A percentile compares a stretch with the other conserved stretches of the same genome.
Conservation (phyloP, 2,888 invertebrate species). For the Tipula unca region DNA sequence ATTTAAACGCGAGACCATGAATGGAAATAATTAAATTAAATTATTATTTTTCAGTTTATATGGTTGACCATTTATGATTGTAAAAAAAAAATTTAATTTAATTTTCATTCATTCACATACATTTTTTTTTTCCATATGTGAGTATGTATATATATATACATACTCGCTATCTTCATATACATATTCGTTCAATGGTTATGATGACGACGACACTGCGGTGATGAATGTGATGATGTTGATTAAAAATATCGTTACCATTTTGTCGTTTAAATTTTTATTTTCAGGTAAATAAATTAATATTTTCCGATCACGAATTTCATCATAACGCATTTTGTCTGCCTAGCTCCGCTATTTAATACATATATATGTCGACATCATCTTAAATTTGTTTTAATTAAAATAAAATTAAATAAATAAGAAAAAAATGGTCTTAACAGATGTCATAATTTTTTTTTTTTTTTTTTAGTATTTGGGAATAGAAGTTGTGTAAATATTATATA, state of each 20-base stretch:
- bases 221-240: background rate
- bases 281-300: background rate
- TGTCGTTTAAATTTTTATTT: background rate
- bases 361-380: background rate
- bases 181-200: background rate
- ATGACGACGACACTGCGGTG: background rate
- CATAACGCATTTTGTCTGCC: background rate
- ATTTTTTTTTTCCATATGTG: background rate
- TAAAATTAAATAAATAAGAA: background rate
- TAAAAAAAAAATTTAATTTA: background rate
- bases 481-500: background rate
- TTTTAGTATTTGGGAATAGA: background rate
- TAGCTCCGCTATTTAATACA: background rate
- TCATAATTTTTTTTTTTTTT: background rate
- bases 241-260: background rate
- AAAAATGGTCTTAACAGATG: background rate
- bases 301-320: background rate
- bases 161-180: background rate
- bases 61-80: constrained; percentile 1
- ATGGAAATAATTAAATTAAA: background rate
- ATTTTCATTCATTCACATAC: background rate
- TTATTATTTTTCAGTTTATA: background rate
- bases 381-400: background rate
- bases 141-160: background rate
- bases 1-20: background rate